Base-by-base conservation (phyloP, 1,140 invertebrate species). In the Bilobella aurantiaca region DNA sequence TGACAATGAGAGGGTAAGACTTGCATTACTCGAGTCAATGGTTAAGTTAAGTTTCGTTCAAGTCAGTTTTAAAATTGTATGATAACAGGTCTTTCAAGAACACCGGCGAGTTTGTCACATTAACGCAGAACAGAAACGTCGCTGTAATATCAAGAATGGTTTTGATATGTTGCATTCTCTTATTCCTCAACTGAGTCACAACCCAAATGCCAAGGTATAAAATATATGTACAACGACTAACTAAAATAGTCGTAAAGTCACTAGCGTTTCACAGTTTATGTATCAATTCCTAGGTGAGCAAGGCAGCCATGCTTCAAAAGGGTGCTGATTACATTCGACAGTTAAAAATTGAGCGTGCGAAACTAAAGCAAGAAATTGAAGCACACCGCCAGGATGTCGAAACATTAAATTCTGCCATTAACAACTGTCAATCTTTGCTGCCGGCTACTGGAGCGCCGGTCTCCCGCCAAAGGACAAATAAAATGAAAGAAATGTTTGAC, bases 111-210 rank as follows among this genome's bases (percentile, higher is more conserved):
- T 84, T 49, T 88, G 91, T 30, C 96, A 98, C 77, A 91, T 96
- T 66, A 94, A 97, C 77, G 93, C 96, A 0, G 96, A 99, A 77
- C 95, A 98, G 79, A 99, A 98, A 77, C 83, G 96, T 32, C 83
- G 96, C 42, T 95, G 91, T 76, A 97, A 96, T 76, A 96, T 98
- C 70, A 98, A 98, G 81, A 94, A 90, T 79, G 94, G 95, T 28
- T 98, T 98, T 78, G 94, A 98, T 77, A 88, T 88, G 76, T 81
- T 98, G 62, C 90, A 96, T 77, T 86, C 86, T 65, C 81, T 98
- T n/a, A 93, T 98, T 75, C 95, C 95, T 21, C 88, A 91, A 68
- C 82, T 97, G 16, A 89, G 85, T 78, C 86, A 90, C 73, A 96
- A 92, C 79, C 89, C 92, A 2, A 92, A 88, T 76, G 84, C 89